A percentile compares a stretch with the other conserved stretches of the same genome.
Evolutionary conservation across 37 sponge, comb jelly and placozoan species (phyloP).

Genomic region (Hexactinellida sp.): DNA sequence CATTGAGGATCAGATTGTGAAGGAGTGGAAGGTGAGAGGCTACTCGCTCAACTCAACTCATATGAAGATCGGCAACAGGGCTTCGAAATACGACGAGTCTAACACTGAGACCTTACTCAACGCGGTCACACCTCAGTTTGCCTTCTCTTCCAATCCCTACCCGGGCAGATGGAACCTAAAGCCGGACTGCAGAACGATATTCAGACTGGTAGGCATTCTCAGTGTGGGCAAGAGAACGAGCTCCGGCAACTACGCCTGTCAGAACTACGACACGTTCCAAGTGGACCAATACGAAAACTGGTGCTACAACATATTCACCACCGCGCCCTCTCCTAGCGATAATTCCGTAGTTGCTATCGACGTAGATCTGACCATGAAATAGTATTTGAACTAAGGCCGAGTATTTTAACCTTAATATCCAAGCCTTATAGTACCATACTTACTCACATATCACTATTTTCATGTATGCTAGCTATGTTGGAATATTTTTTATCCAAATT

Average conservation of each 20-base stretch:
- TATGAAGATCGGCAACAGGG: constrained; percentile 6
- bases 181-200: background rate
- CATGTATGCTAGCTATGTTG: background rate
- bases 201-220: background rate
- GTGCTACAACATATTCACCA: background rate
- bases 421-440: background rate
- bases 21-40: background rate
- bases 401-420: background rate
- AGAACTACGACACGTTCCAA: background rate
- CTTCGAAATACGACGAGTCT: background rate
- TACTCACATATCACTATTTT: background rate
- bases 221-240: background rate
- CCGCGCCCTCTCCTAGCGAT: background rate
- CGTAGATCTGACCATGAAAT: background rate
- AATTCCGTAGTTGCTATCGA: background rate
- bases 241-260: background rate
- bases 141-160: constrained; percentile 9
- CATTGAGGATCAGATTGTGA: constrained; percentile 13
- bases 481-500: background rate
- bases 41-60: constrained; percentile 8
- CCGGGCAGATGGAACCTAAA: background rate
- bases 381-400: background rate
- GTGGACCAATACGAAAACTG: background rate
- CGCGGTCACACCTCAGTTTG: background rate
- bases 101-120: background rate